Evolutionary conservation across 1,140 invertebrate species (phyloP).

Genomic region (Heliconius himera): DNA sequence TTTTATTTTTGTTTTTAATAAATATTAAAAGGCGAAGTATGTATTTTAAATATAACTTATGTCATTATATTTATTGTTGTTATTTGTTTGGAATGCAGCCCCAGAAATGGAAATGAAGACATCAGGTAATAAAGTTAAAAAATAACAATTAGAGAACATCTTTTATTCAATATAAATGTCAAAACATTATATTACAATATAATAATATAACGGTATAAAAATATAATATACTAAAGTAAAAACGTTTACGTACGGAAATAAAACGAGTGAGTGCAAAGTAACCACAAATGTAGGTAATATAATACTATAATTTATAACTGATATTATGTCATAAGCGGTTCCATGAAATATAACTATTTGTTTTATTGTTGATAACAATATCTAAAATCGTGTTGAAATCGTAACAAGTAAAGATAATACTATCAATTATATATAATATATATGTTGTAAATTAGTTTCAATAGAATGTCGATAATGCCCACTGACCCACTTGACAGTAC

Average conservation of each 20-base stretch:
- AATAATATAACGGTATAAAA: background rate
- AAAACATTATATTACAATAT: background rate
- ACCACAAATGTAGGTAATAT: too few relatives aligned
- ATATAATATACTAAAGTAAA: too few relatives aligned
- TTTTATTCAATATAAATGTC: background rate
- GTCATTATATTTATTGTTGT: slow-evolving; percentile 3
- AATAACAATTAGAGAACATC: background rate
- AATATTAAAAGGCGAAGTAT: too few relatives aligned
- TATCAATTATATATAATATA: background rate
- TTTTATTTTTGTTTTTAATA: too few relatives aligned
- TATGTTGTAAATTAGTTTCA: background rate
- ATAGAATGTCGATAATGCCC: background rate
- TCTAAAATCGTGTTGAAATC: background rate
- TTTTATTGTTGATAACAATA: too few relatives aligned
- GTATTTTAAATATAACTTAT: background rate
- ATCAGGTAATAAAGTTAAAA: slow-evolving; percentile 51
- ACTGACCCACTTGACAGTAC: background rate
- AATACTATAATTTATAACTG: too few relatives aligned
- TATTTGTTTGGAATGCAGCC: slow-evolving; percentile 60
- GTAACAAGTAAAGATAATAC: background rate
- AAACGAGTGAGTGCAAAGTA: too few relatives aligned
- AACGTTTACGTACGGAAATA: too few relatives aligned
- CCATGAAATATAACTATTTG: background rate
- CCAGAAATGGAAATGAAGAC: slow-evolving; percentile 63
- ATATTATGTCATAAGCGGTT: too few relatives aligned